Percentiles rank a stretch among this genome's conserved stretches.
Conservation (phyloP, 1,140 invertebrate species). For the Ladona fulva region DNA sequence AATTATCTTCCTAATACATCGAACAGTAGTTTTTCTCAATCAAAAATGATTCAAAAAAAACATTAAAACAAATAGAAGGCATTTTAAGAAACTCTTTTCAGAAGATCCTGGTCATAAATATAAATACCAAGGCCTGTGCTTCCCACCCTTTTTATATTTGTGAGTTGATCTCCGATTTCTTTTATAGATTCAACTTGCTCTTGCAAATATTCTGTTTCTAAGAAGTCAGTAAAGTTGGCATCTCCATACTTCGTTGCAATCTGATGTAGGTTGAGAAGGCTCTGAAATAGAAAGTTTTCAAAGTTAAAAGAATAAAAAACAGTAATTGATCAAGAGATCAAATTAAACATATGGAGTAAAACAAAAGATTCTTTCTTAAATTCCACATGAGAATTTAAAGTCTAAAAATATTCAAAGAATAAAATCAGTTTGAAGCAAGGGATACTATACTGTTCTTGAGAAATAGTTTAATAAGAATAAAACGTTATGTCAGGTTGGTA, state of each 20-base stretch:
- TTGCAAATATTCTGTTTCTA: conserved; percentile 60
- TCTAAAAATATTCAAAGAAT: too few species aligned
- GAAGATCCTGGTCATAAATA: conserved; percentile 58
- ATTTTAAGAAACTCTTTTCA: conserved; percentile 14
- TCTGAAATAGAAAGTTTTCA: conserved; percentile 41
- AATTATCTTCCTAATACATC: too few species aligned
- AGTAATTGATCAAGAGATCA: too few species aligned
- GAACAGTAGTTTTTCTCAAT: too few species aligned
- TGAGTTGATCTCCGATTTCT: conserved; percentile 57
- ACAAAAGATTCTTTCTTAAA: too few species aligned
- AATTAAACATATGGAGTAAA: too few species aligned
- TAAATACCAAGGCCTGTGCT: conserved; percentile 58
- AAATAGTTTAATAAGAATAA: too few species aligned
- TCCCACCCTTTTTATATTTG: conserved; percentile 59
- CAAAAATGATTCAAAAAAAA: neutral
- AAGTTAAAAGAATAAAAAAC: too few species aligned
- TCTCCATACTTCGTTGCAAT: conserved; percentile 56
- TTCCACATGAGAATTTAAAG: too few species aligned
- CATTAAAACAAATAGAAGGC: neutral
- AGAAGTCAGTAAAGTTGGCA: conserved; percentile 58
- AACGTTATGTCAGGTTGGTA: too few species aligned
- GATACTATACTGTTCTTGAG: too few species aligned
- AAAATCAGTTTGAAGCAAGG: too few species aligned
- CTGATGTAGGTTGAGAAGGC: conserved; percentile 57
- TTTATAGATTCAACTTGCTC: conserved; percentile 72